These are phyloP conservation scores for Chrysotoxum bicinctum DNA, from an alignment of 2,888 invertebrate species.

Conservation along the genomic window DNA sequence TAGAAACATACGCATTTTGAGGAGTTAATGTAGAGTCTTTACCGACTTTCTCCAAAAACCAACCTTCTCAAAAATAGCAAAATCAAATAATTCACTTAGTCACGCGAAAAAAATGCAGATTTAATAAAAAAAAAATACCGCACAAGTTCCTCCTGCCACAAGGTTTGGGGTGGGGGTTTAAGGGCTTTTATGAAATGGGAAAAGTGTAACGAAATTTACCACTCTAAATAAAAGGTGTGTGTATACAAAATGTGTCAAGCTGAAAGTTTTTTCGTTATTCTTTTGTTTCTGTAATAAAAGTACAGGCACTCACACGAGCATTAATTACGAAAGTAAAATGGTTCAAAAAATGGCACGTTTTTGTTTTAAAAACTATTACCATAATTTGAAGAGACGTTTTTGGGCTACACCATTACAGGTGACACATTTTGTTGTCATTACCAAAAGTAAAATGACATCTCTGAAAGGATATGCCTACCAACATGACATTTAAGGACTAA, in stretches of 20 bases:
- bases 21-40: background rate
- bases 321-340: background rate
- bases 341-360: slow-evolving; percentile 8
- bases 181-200: background rate
- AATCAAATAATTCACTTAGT: slow-evolving; percentile 42
- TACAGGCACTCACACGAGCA: background rate
- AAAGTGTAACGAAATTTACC: slow-evolving; percentile 49
- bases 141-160: background rate
- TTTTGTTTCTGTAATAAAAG: background rate
- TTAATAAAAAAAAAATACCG: slow-evolving; percentile 16
- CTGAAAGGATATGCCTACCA: background rate
- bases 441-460: background rate
- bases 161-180: background rate
- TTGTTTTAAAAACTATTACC: background rate
- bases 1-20: slow-evolving; percentile 24
- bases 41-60: background rate
- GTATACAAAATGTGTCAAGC: slow-evolving; percentile 23
- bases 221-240: slow-evolving; percentile 47
- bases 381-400: slow-evolving; percentile 31
- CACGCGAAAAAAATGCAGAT: slow-evolving; percentile 53
- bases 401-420: background rate
- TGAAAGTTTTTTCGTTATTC: background rate
- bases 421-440: slow-evolving; percentile 6
- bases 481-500: slow-evolving; percentile 39
- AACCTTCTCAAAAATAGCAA: background rate